These are phyloP conservation scores for Polypedilum vanderplanki DNA, from an alignment of 1,140 invertebrate species.

Conservation along the genomic window DNA sequence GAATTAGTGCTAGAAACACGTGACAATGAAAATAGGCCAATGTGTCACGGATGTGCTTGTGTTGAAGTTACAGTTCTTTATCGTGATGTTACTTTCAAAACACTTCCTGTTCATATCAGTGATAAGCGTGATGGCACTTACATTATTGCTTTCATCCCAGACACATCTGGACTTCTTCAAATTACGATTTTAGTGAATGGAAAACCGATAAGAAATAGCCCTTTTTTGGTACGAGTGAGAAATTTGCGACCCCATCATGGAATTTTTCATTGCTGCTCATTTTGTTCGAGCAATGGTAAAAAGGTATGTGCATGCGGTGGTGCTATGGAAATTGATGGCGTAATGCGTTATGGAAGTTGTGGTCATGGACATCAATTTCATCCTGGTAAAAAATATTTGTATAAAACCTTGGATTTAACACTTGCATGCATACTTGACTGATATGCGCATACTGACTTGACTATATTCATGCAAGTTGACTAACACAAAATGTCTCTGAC, in stretches of 20 bases:
- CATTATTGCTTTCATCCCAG: constrained; percentile 50
- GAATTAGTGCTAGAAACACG: constrained; percentile 47
- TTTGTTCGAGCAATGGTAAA: constrained; percentile 67
- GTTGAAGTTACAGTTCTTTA: constrained; percentile 45
- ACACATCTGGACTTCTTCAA: constrained; percentile 51
- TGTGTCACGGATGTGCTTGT: constrained; percentile 49
- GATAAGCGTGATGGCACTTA: constrained; percentile 57
- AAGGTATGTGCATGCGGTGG: constrained; percentile 64
- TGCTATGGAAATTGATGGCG: constrained; percentile 58
- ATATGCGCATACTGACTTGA: too few species aligned
- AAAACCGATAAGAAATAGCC: constrained; percentile 53
- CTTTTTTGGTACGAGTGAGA: constrained; percentile 51
- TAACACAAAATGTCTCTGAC: too few species aligned
- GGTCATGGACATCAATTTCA: constrained; percentile 71
- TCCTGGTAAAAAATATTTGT: constrained; percentile 52
- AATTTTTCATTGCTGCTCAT: constrained; percentile 71
- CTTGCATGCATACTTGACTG: too few species aligned
- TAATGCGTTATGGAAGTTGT: constrained; percentile 58
- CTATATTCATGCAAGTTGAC: too few species aligned
- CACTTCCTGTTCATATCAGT: constrained; percentile 46
- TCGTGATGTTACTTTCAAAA: constrained; percentile 40
- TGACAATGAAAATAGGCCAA: constrained; percentile 48
- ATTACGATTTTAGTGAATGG: constrained; percentile 54
- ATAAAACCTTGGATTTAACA: too few species aligned
- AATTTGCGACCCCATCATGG: constrained; percentile 55